phyloP scores from a whole-genome alignment of 2,113 vertebrate genomes.

The Leptobrachium leishanense region DNA sequence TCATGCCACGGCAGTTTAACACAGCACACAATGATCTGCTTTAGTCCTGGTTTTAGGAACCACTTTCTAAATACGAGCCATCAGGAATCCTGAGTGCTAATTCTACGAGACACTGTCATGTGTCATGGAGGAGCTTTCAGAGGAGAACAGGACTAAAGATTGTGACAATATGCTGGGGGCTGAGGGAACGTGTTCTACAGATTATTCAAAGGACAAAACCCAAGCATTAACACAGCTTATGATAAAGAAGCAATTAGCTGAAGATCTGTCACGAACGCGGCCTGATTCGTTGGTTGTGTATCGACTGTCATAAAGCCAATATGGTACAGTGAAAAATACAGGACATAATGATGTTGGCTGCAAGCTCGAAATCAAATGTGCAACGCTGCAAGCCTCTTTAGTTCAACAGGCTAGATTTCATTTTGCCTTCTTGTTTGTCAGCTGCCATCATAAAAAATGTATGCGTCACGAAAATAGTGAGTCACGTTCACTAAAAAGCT shows the following conservation, averaged over 20 bases:
- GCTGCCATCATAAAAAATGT: slow-evolving; percentile 15
- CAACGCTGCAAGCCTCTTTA: background rate
- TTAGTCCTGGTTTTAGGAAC: slow-evolving; percentile 21
- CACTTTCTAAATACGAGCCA: background rate
- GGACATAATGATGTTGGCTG: background rate
- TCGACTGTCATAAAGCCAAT: background rate
- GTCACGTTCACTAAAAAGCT: background rate
- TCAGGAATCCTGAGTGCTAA: slow-evolving; percentile 16
- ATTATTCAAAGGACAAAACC: slow-evolving; percentile 20
- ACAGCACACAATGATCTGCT: slow-evolving; percentile 14
- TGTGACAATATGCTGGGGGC: slow-evolving; percentile 34
- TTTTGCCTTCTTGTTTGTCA: background rate
- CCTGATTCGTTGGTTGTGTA: slow-evolving; percentile 25
- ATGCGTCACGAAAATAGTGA: background rate
- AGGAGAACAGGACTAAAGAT: slow-evolving; percentile 16
- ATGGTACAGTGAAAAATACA: background rate
- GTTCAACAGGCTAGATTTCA: background rate
- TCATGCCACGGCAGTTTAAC: slow-evolving; percentile 3
- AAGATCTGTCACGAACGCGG: slow-evolving; percentile 20
- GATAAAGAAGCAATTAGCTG: slow-evolving; percentile 45
- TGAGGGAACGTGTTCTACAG: slow-evolving; percentile 12
- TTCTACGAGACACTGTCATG: slow-evolving; percentile 30
- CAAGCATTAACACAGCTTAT: slow-evolving; percentile 35
- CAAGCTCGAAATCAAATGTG: background rate
- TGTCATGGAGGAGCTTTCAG: slow-evolving; percentile 29